Base-by-base conservation (phyloP, 2,888 invertebrate species). In the Drosophila siamana region DNA sequence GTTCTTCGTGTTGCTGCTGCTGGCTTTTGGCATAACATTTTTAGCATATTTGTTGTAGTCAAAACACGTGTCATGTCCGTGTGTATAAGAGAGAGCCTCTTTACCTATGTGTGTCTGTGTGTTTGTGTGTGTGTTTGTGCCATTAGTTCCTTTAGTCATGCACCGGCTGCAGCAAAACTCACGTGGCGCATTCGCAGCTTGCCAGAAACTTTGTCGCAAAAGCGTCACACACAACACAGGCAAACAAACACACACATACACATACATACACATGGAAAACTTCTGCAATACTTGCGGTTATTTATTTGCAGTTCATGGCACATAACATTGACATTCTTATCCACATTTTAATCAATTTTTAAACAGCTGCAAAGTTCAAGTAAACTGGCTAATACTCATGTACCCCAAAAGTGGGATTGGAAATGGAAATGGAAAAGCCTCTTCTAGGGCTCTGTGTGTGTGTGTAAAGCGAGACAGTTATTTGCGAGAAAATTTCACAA, bases 1-100 rank as follows among this genome's bases (percentile, higher is more conserved):
- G 65, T 47, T 46, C 4, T 26, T 51, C 16, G 48, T 54, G 33
- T 61, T 54, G 54, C 73, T 50, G 70, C 48, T 72, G 44, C 55
- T 82, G 78, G 71, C 74, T 82, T 82, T 84, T 85, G 81, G 81
- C 84, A 84, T 86, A 81, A 81, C 81, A 86, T 86, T 86, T 86
- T 86, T 78, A 80, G 84, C 80, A 85, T 85, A 86, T 85, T 85
- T 85, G 84, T 85, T 85, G 84, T 75, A 84, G 81, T 84, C 84
- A 69, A 81, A 86, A 86, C 84, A 84, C 81, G 86, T 86, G 84
- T 80, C 84, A 69, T 69, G 63, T 68, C 61, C 65, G 56, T 59
- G 30, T 50, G 44, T 26, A 46, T 70, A 30, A 56, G 56, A 56
- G 28, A 52, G 51, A 1, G 19, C 19, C 19, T 74, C 40, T 65